Evolutionary conservation across 2,888 invertebrate species (phyloP), one percentile per base, ranked within the genome.

Genomic region (Cataglyphis cursor): DNA sequence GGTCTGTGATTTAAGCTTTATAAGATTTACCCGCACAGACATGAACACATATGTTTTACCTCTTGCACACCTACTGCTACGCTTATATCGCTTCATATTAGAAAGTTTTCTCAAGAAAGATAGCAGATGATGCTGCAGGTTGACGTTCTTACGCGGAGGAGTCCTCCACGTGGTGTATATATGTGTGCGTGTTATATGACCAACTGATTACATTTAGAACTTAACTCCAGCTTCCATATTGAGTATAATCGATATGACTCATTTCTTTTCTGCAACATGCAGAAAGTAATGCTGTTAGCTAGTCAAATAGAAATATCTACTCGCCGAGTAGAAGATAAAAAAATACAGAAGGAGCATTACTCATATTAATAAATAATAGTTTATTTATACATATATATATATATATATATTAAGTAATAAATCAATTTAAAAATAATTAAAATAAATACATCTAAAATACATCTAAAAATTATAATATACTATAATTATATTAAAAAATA

Each of bases 1-100:
- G 24, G 18, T 35, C 35, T 76, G 38, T 41, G 66, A 66, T 66
- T 76, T 76, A 76, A 54, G 12, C 51, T 76, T 76, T 76, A 76
- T 41, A 66, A n/a, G 24, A n/a, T 65, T 66, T 31, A 65, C 18
- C 28, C 48, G 9, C 24, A 38, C 38, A 21, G 12, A 18, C n/a
- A 35, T 18, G 18, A 31, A 51, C 21, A 35, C 51, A 35, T 8
- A 35, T n/a, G 1, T 57, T 38, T 38, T 18, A 24, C 10, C 6
- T 15, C 12, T 38, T 24, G 4, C n/a, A 73, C 28, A n/a, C 41
- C 28, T 41, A 41, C 12, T 10, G 12, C 0, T 44, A 41, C 59
- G n/a, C n/a, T 61, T 72, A 65, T 59, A 44, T 59, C 31, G 24
- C 0, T 9, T 75, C 12, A 65, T 75, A 65, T 75, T 75, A 65